Evolutionary conservation across 2,113 vertebrate genomes (phyloP).

Genomic region (Silurus glanis): DNA sequence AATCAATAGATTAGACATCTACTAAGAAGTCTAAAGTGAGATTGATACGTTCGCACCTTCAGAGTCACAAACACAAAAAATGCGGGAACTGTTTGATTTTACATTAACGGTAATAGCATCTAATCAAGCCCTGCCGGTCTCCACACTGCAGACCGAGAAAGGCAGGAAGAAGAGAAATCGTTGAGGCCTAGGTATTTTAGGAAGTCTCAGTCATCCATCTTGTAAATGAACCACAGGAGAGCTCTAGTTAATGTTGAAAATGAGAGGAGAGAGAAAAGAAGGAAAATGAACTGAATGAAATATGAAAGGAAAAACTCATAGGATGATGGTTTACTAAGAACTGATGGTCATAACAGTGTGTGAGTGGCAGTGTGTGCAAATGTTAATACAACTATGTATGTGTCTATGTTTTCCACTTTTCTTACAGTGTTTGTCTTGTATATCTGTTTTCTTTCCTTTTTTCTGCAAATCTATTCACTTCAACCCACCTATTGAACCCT

Average conservation of each 20-base stretch:
- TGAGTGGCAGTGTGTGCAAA: not conserved
- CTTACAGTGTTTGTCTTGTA: not conserved
- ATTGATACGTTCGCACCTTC: conserved; percentile 38
- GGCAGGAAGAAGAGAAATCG: conserved; percentile 35
- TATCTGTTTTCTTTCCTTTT: not conserved
- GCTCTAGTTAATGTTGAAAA: conserved; percentile 38
- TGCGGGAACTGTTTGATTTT: conserved; percentile 44
- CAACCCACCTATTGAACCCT: too few relatives aligned
- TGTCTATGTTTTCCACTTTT: not conserved
- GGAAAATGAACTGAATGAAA: not conserved
- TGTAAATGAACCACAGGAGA: conserved; percentile 47
- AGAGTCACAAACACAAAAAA: not conserved
- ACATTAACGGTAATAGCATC: conserved; percentile 32
- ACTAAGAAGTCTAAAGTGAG: conserved; percentile 12
- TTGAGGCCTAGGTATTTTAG: conserved; percentile 53
- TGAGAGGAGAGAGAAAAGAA: conserved; percentile 13
- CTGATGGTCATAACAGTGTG: not conserved
- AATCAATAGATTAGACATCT: conserved; percentile 44
- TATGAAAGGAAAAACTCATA: not conserved
- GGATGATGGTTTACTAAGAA: conserved; percentile 3
- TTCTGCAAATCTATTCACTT: not conserved
- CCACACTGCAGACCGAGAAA: conserved; percentile 5
- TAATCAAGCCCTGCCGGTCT: conserved; percentile 9
- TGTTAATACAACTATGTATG: not conserved
- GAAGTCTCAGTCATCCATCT: conserved; percentile 42